Evolutionary conservation across 2,113 vertebrate species (phyloP), one percentile per base, ranked within the genome.

Genomic region (Corythoichthys haematopterus): DNA sequence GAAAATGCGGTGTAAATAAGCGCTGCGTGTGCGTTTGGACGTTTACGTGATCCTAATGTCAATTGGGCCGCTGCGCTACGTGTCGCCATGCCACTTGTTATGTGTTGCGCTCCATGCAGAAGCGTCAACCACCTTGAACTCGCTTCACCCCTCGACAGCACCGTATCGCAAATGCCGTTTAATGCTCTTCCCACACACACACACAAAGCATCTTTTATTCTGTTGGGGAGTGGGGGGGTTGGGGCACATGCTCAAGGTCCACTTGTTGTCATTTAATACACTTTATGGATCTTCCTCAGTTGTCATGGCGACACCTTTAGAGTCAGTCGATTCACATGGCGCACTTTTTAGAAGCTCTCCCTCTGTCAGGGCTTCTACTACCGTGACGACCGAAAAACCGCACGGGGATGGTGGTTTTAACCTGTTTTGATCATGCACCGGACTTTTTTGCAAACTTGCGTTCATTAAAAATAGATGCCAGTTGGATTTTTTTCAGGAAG

Each of bases 271-370:
- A 12, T 62, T 62, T 46, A 46, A 62, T 46, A 46, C 60, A 62
- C n/a, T 62, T 62, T 62, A 33, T 46, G 43, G 60, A 20, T 16
- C 43, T 46, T 28, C 40, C 43, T 46, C 60, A 62, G 60, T 62
- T 62, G 60, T 62, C 60, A 62, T 62, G 60, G 60, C 10, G 43
- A 62, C 60, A 46, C 43, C 60, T 62, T 57, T 62, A 33, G 20
- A 46, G 60, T 62, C 60, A 33, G 43, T n/a, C 60, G 28, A 62
- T 62, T 62, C 43, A 47, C 16, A 43, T n/a, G 7, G 28, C 12
- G 60, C 60, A 46, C 20, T 62, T 62, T 57, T 62, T 46, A 62
- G 45, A 46, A 62, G 38, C 60, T 33, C 58, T 55, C 52, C 9
- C 37, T 60, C 37, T 11, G 37, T 20, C 16, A 16, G 40, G 33